Percentiles rank a stretch among this genome's conserved stretches.
Conservation (phyloP, 2,113 vertebrate genomes). For the Cyprinodon tularosa region DNA sequence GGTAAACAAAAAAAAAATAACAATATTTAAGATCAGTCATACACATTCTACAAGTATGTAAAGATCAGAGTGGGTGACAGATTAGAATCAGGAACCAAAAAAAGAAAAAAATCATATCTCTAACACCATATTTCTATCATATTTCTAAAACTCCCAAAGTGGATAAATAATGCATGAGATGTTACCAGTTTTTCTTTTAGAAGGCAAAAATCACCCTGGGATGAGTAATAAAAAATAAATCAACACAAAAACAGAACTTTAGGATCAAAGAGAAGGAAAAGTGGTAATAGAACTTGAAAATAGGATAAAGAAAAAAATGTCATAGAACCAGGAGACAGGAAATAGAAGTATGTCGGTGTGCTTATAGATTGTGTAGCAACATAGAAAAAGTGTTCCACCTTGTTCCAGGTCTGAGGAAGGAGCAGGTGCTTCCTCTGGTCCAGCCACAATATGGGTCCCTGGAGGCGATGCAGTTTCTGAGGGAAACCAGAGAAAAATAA, state of each 20-base stretch:
- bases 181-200: slow-evolving; percentile 26
- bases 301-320: not conserved
- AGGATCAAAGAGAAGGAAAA: slow-evolving; percentile 9
- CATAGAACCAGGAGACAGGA: not conserved
- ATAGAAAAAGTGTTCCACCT: slow-evolving; percentile 78
- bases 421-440: slow-evolving; percentile 88
- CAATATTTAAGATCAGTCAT: slow-evolving; percentile 34
- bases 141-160: slow-evolving; percentile 16
- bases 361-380: not conserved
- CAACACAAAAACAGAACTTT: slow-evolving; percentile 11
- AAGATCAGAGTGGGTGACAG: slow-evolving; percentile 31
- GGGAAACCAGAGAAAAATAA: slow-evolving; percentile 2
- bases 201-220: slow-evolving; percentile 40
- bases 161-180: slow-evolving; percentile 44
- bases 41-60: slow-evolving; percentile 46
- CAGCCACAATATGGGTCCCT: slow-evolving; percentile 96
- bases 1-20: slow-evolving; percentile 27
- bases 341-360: not conserved
- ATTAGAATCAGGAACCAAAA: slow-evolving; percentile 41
- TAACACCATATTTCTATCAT: too few species aligned
- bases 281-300: slow-evolving; percentile 4
- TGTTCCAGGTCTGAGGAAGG: slow-evolving; percentile 88
- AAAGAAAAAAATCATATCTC: slow-evolving; percentile 16
- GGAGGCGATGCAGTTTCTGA: slow-evolving; percentile 90
- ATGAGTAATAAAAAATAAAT: slow-evolving; percentile 30